Evolutionary conservation across 2,797 vertebrate genomes (phyloP).

Genomic region (Melanotaenia boesemani): DNA sequence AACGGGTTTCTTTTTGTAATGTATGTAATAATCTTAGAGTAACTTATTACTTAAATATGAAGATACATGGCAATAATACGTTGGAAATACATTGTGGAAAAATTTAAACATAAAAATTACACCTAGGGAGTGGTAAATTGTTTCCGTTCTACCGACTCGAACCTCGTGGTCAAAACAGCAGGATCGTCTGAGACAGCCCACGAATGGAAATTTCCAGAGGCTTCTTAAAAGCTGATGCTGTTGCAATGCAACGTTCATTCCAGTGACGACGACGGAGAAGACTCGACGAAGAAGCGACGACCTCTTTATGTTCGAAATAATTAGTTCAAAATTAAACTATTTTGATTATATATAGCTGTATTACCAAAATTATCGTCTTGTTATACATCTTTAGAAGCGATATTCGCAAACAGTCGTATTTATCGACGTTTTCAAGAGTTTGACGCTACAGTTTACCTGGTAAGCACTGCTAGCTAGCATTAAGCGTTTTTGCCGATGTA

Average conservation of each 20-base stretch:
- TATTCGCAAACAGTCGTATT: not conserved
- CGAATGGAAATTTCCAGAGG: slow-evolving; percentile 60
- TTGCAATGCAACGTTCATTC: rapidly evolving
- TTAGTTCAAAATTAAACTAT: rapidly evolving
- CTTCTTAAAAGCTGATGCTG: not conserved
- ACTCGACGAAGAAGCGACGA: rapidly evolving
- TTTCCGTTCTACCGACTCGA: not conserved
- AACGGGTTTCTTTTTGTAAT: not conserved
- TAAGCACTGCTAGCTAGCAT: slow-evolving; percentile 28
- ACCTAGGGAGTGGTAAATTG: rapidly evolving
- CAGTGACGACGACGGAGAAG: not conserved
- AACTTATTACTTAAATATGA: not conserved
- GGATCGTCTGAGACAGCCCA: not conserved
- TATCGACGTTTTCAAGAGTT: slow-evolving; percentile 1
- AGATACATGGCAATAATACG: not conserved
- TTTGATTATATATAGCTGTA: rapidly evolving
- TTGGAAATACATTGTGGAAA: not conserved
- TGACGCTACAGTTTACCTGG: slow-evolving; percentile 28
- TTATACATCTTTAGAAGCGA: not conserved
- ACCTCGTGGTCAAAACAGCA: not conserved
- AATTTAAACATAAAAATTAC: not conserved
- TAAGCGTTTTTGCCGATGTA: rapidly evolving
- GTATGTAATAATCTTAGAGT: too few relatives aligned
- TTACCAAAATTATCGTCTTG: rapidly evolving
- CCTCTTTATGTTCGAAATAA: rapidly evolving